These are phyloP conservation scores for Spinibarbus caldwelli DNA, from an alignment of 2,797 vertebrate species.

Conservation along the genomic window DNA sequence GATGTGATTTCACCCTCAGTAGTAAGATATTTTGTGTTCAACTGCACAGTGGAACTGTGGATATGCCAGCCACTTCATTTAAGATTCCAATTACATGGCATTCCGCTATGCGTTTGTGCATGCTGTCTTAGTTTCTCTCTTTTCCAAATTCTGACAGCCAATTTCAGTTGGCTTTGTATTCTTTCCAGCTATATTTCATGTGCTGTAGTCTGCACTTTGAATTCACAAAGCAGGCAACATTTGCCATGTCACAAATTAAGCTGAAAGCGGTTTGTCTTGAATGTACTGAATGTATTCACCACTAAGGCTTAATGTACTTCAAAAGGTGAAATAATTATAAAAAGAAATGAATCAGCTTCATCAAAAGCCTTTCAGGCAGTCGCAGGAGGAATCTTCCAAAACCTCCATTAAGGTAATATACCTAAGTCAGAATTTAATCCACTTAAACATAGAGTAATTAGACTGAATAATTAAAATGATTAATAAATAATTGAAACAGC, in stretches of 20 bases:
- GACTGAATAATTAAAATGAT: constrained; percentile 51
- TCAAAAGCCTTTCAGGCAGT: constrained; percentile 10
- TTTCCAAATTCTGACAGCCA: constrained; percentile 65
- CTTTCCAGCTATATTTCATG: constrained; percentile 48
- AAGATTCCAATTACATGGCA: constrained; percentile 71
- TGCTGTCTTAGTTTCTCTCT: constrained; percentile 63
- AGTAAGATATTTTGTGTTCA: constrained; percentile 48
- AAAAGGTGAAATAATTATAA: constrained; percentile 23
- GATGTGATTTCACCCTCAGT: constrained; percentile 64
- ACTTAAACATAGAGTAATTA: constrained; percentile 34
- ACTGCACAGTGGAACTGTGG: constrained; percentile 41
- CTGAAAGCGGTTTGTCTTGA: background rate
- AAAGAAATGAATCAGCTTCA: constrained; percentile 19
- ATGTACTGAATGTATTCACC: constrained; percentile 10
- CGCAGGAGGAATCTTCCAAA: constrained; percentile 11
- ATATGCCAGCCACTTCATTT: constrained; percentile 62
- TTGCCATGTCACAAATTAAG: constrained; percentile 15
- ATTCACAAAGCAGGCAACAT: constrained; percentile 49
- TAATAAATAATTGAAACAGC: constrained; percentile 33
- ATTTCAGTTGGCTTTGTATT: constrained; percentile 59
- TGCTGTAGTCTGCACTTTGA: constrained; percentile 51
- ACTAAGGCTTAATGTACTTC: constrained; percentile 5
- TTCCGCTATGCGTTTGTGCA: constrained; percentile 59
- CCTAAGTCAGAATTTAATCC: constrained; percentile 30
- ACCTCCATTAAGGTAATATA: constrained; percentile 11